Evolutionary conservation across 2,888 invertebrate species (phyloP).

Genomic region (Nysson spinosus): DNA sequence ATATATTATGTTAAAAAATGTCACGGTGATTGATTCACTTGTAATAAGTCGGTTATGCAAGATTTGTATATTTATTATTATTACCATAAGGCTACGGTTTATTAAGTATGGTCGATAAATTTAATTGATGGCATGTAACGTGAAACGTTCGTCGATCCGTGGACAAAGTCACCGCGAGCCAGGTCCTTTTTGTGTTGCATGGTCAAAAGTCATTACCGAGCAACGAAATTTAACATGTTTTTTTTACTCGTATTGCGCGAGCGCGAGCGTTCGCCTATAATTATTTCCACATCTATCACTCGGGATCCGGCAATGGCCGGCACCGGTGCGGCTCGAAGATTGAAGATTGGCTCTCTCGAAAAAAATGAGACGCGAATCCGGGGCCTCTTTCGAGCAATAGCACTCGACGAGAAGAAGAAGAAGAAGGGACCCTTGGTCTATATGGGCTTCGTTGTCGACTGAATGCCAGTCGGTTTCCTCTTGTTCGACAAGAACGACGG

Average conservation of each 20-base stretch:
- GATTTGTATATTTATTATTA: too few relatives aligned
- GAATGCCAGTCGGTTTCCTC: conserved; percentile 61
- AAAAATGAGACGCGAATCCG: conserved; percentile 68
- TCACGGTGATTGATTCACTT: too few relatives aligned
- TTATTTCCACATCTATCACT: conserved; percentile 77
- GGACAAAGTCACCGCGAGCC: conserved; percentile 15
- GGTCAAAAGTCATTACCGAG: conserved; percentile 73
- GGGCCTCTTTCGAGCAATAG: conserved; percentile 65
- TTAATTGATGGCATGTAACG: conserved; percentile 11
- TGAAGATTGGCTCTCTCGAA: conserved; percentile 69
- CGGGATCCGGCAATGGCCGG: conserved; percentile 61
- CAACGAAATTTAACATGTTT: conserved; percentile 75
- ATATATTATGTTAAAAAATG: too few relatives aligned
- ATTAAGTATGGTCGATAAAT: not conserved
- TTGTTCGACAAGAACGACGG: conserved; percentile 59
- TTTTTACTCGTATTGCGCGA: conserved; percentile 72
- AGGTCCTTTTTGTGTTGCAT: conserved; percentile 66
- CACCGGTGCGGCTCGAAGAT: conserved; percentile 65
- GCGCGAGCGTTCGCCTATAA: conserved; percentile 73
- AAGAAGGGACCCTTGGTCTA: conserved; percentile 51
- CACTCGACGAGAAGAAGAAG: conserved; percentile 40
- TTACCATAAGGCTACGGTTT: too few relatives aligned
- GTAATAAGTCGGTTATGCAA: too few relatives aligned
- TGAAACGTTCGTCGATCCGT: conserved; percentile 35
- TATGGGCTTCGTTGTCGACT: conserved; percentile 59